Conservation (phyloP, 2,888 invertebrate species). For the Eupithecia exiguata region DNA sequence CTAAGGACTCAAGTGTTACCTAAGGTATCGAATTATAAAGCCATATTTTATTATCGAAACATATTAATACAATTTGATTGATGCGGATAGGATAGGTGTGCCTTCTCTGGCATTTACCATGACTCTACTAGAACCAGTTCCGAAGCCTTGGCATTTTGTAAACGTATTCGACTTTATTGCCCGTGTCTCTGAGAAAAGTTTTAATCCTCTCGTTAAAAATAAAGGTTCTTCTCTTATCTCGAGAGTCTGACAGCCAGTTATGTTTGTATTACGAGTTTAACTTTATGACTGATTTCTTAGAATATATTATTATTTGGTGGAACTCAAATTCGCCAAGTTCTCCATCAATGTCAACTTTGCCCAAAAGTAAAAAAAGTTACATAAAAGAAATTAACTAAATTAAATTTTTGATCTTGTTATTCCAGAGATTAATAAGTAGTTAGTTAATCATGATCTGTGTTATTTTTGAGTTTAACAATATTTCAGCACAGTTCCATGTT, state of each 20-base stretch:
- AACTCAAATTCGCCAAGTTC: background rate
- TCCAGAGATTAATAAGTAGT: background rate
- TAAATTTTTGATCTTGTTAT: background rate
- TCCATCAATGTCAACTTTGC: background rate
- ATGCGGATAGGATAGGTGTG: constrained; percentile 40
- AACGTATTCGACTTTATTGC: constrained; percentile 45
- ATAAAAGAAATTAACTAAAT: background rate
- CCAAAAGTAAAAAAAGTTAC: background rate
- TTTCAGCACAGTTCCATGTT: background rate
- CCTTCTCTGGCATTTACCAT: constrained; percentile 48
- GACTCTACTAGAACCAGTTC: constrained; percentile 51
- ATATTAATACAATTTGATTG: constrained; percentile 42
- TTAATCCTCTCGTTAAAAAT: constrained; percentile 9
- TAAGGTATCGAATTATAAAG: background rate
- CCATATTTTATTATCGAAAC: constrained; percentile 34
- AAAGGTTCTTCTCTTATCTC: constrained; percentile 9
- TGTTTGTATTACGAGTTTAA: background rate
- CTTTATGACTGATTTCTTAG: constrained; percentile 3
- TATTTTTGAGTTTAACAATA: background rate
- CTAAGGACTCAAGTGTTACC: background rate
- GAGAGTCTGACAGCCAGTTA: constrained; percentile 5
- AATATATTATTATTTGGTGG: background rate
- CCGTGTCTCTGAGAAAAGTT: constrained; percentile 21
- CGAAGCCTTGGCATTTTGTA: constrained; percentile 61
- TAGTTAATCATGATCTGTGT: background rate